Evolutionary conservation across 2,888 invertebrate species (phyloP), one percentile per base, ranked within the genome.

Genomic region (Eupithecia tripunctaria): DNA sequence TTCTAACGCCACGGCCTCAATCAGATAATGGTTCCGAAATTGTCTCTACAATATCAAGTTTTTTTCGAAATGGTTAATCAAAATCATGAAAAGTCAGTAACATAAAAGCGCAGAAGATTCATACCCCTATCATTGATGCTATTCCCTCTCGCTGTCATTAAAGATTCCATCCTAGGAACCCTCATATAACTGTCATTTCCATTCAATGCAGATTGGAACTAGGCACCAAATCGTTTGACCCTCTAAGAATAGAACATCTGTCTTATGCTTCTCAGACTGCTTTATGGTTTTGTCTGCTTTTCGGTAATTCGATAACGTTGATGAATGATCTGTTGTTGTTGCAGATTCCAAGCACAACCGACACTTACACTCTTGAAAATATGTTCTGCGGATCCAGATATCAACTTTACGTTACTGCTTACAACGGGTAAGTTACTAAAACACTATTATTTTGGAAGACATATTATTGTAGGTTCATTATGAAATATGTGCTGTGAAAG

Each of bases 301-400:
- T 0, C 7, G 10, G 2, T 32, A n/a, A 32, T 29, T n/a, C 8
- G 14, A 29, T 62, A 32, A 15, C 4, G 47, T 27, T 38, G 18
- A 85, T 27, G 41, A 59, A 86, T 59, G 14, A 51, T 25, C 36
- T 60, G 12, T 65, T 2, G 41, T 68, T 27, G 38, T 85, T 86
- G 47, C 82, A 95, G 94, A 96, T 96, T 71, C 95, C 96, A 43
- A 96, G 97, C 80, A 96, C 96, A 82, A 96, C 97, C 38, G 97
- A 97, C 82, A 98, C 97, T 69, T 97, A 97, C 89, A 97, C 97
- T 27, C 95, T 99, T 79, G 98, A 98, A 83, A 97, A 97, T 86
- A 93, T 99, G 74, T 96, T 97, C 92, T 99, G 99, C 88, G 99
- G 99, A 79, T 98, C 98, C 18, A 96, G 97, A 86, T 99, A 99